Base-by-base conservation (phyloP, 2,797 vertebrate genomes). In the Clamator glandarius region DNA sequence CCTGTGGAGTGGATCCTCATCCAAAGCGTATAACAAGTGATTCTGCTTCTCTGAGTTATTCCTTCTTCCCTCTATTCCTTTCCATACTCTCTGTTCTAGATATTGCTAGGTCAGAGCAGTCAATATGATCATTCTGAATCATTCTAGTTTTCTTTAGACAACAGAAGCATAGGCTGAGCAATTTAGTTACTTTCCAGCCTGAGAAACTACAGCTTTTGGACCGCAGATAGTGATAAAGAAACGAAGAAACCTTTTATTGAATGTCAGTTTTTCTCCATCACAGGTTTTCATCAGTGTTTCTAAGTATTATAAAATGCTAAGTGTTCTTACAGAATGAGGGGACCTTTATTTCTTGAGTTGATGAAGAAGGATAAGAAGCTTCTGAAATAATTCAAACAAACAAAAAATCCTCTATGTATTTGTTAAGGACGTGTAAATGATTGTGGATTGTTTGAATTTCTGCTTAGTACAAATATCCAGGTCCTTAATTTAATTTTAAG, bases 321-420 rank as follows among this genome's bases (percentile, higher is more conserved):
- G 8, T 54, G 6, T 42, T 36, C 19, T 63, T 57, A 19, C 3
- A 23, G n/a, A 66, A 41, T 36, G 23, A 55, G 59, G 81, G 8
- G 14, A 67, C 18, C 19, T 44, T 51, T 54, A 26, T 61, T 25
- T 12, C 41, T 59, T 33, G 50, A 18, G 12, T 21, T 50, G 19
- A 15, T 31, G 20, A 44, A 35, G 46, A 70, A 5, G 20, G 14
- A 5, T 59, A 36, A 81, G 57, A 57, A 83, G 13, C 24, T 35
- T 75, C 39, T 67, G 58, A 58, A 84, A 35, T 51, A 19, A 57
- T 58, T 52, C 15, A 44, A 69, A 20, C 3, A 26, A 35, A 41
- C 23, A 26, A 33, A 14, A 9, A 39, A 0, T 1, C 5, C 4
- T 39, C 7, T 66, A 23, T 57, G 9, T 78, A 5, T 29, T 24